Base-by-base conservation (phyloP, 1,140 invertebrate species). In the Gryon sp. region DNA sequence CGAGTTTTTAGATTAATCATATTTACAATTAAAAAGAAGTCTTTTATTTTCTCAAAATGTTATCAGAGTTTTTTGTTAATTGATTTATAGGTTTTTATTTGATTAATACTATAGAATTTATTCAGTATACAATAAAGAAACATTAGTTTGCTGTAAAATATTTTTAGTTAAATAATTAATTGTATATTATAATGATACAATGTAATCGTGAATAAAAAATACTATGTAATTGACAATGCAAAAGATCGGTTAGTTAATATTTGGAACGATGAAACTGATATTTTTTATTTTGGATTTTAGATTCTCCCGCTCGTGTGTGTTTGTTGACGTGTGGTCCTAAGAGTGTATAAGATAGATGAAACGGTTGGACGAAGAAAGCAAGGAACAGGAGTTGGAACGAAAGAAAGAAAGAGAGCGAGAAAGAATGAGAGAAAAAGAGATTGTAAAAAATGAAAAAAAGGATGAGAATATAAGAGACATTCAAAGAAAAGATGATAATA, bases 271-370 rank as follows among this genome's bases (percentile, higher is more conserved):
- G 24, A 34, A 7, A 11, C 15, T 14, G 6, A 12, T 2, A 6
- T n/a, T 45, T 53, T 53, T 53, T 11, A 11, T 34, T 66, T 59
- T 15, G 22, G 20, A 48, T 26, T 65, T 18, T 45, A 15, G 43
- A 53, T 68, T 68, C 41, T 57, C 41, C 41, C 30, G 18, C n/a
- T 34, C 34, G 34, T 32, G 65, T 59, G 65, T 50, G 65, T 59
- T 69, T 69, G 65, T 46, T 66, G 65, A 59, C 28, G 65, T 59
- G 52, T 66, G 63, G n/a, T 16, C 48, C 36, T 48, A 22, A 57
- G 52, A 69, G 12, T 59, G 53, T 32, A 46, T 15, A 30, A n/a
- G 12, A 30, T 5, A 12, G 18, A 34, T n/a, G 11, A 12, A 34
- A 34, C 4, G 11, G n/a, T n/a, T n/a, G n/a, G n/a, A n/a, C n/a